A percentile compares a stretch with the other conserved stretches of the same genome.
phyloP scores from a whole-genome alignment of 2,797 vertebrate genomes.

The Pelochelys cantorii region DNA sequence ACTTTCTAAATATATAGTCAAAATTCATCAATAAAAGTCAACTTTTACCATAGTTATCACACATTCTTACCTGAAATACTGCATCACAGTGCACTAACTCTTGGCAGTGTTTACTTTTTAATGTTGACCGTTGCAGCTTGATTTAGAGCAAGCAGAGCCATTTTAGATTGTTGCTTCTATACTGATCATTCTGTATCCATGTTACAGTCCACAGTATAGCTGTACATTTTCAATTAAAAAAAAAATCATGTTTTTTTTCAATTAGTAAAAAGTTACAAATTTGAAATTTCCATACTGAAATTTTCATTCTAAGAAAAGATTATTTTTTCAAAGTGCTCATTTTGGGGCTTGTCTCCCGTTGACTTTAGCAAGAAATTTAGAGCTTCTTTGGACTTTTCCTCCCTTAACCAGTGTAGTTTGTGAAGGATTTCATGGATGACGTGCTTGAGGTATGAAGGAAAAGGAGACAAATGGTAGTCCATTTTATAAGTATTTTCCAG shows the following conservation, averaged over 20 bases:
- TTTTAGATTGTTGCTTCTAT: slow-evolving; percentile 3
- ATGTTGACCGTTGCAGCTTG: slow-evolving; percentile 26
- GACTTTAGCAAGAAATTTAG: not conserved
- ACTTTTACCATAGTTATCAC: slow-evolving; percentile 35
- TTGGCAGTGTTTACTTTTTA: slow-evolving; percentile 68
- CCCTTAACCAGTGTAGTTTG: not conserved
- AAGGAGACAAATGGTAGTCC: not conserved
- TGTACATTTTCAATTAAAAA: not conserved
- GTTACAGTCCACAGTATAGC: not conserved
- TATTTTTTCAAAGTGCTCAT: not conserved
- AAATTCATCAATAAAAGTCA: slow-evolving; percentile 9
- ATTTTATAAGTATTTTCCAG: not conserved
- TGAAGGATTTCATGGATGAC: not conserved
- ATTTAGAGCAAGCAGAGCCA: slow-evolving; percentile 28
- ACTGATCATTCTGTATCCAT: not conserved
- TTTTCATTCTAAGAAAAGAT: not conserved
- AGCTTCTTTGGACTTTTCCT: not conserved
- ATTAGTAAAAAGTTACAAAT: not conserved
- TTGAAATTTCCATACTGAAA: not conserved
- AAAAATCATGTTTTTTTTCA: not conserved
- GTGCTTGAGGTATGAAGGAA: not conserved
- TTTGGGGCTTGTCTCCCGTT: not conserved
- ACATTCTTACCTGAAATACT: slow-evolving; percentile 33
- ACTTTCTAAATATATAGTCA: slow-evolving; percentile 44
- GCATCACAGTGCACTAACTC: slow-evolving; percentile 60